Evolutionary conservation across 1,140 invertebrate genomes (phyloP), one percentile per base, ranked within the genome.

Genomic region (Chymomyza costata): DNA sequence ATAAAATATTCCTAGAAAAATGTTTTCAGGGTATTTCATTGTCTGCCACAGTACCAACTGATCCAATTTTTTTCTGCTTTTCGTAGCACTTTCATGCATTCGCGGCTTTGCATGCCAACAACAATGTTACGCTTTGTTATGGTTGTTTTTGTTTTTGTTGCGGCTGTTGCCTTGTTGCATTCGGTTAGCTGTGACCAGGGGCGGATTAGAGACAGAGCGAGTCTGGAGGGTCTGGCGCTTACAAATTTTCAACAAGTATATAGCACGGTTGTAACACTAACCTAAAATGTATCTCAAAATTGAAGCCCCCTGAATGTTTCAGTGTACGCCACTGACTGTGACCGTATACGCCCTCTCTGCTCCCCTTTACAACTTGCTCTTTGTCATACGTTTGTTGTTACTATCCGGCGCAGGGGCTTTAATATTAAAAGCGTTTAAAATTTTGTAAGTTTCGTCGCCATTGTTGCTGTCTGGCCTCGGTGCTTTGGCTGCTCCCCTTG

Each of bases 361-460:
- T 21, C 19, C 34, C 37, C 43, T 52, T 38, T 48, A 8, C 35
- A 6, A 6, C 31, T 31, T n/a, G 6, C 30, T 30, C 54, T 43
- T 31, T 31, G 34, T 45, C 19, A 30, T 16, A 40, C 31, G 11
- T 37, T 66, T 59, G 60, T 43, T 66, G 54, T 66, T 54, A 64
- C 58, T 43, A 60, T 65, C 16, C 28, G 6, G 6, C 28, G 52
- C 62, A 61, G 52, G 43, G 39, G 73, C 71, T 78, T 78, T 80
- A 78, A 78, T 80, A 78, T 78, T 78, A 68, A 78, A 78, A 78
- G 73, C 64, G 73, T 68, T 78, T 78, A 78, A 67, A 60, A 73
- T 57, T 78, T 61, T 59, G 63, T 52, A 56, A 44, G 50, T 71
- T 78, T 70, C 62, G 71, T 63, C 66, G 73, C 62, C 57, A 66